phyloP scores from a whole-genome alignment of 1,140 invertebrate species.

The Oryzaephilus surinamensis region DNA sequence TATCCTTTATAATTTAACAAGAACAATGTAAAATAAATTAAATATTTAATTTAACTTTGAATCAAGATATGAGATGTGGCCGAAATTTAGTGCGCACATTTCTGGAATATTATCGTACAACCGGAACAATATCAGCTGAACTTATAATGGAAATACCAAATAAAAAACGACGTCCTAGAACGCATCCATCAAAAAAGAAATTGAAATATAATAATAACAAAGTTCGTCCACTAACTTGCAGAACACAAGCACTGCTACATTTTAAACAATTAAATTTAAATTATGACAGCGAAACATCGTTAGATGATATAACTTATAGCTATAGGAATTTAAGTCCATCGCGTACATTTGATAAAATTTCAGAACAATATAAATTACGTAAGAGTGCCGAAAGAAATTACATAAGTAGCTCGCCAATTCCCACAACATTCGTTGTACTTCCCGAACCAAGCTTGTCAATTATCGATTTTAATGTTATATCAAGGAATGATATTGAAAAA shows the following conservation, averaged over 20 bases:
- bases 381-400: conserved; percentile 3
- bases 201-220: conserved; percentile 40
- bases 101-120: conserved; percentile 69
- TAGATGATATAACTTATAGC: conserved; percentile 33
- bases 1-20: conserved; percentile 69
- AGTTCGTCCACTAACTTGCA: conserved; percentile 43
- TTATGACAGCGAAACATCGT: conserved; percentile 40
- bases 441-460: conserved; percentile 53
- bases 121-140: conserved; percentile 53
- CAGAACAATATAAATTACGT: conserved; percentile 11
- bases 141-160: conserved; percentile 42
- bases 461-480: conserved; percentile 62
- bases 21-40: no score
- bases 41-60: background rate
- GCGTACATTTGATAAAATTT: conserved; percentile 20
- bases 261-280: conserved; percentile 48
- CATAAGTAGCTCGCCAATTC: conserved; percentile 20
- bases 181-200: conserved; percentile 41
- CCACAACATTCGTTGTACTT: conserved; percentile 34
- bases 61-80: conserved; percentile 52
- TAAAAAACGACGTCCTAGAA: conserved; percentile 36
- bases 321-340: conserved; percentile 18
- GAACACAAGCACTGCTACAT: conserved; percentile 46
- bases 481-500: conserved; percentile 35
- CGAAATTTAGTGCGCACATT: conserved; percentile 65